Percentiles rank a stretch among this genome's conserved stretches.
These are phyloP conservation scores for Hydractinia symbiolongicarpus DNA, from an alignment of 30 jellyfish, hydroid and myxozoan genomes.

Conservation along the genomic window DNA sequence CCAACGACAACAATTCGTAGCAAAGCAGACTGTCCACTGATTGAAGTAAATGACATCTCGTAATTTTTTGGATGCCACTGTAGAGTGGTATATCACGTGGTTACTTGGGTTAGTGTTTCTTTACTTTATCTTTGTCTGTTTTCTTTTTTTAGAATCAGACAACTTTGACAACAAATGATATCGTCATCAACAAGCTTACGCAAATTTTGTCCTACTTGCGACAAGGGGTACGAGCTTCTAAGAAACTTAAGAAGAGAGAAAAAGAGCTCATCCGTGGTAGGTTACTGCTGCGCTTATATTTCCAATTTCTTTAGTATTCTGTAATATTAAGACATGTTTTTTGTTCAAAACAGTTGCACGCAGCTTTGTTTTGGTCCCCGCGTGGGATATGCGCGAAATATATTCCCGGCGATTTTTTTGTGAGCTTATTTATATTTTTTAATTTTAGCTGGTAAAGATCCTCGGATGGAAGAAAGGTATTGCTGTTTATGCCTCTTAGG, in stretches of 20 bases:
- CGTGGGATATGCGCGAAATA: too few species aligned
- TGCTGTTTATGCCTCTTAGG: not conserved
- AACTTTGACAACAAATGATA: slow-evolving; percentile 94
- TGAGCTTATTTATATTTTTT: not conserved
- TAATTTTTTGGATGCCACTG: not conserved
- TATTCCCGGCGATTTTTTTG: too few species aligned
- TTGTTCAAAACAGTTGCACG: not conserved
- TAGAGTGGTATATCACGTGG: not conserved
- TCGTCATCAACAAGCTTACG: slow-evolving; percentile 93
- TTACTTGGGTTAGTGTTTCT: not conserved
- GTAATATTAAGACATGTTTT: not conserved
- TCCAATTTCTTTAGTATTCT: not conserved
- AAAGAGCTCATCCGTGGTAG: slow-evolving; percentile 81
- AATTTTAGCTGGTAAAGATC: slow-evolving; percentile 41
- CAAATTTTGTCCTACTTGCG: slow-evolving; percentile 92
- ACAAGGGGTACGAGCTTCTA: slow-evolving; percentile 93
- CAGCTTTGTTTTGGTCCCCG: too few species aligned
- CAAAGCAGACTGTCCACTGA: slow-evolving; percentile 97
- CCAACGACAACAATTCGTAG: slow-evolving; percentile 95
- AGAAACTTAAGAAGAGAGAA: slow-evolving; percentile 73
- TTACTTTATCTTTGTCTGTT: not conserved
- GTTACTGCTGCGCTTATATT: not conserved
- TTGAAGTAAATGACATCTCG: slow-evolving; percentile 57
- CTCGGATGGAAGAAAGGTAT: slow-evolving; percentile 34
- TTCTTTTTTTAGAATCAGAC: slow-evolving; percentile 63